These are phyloP conservation scores for Mechanitis mazaeus DNA, from an alignment of 2,888 invertebrate genomes.

Conservation along the genomic window DNA sequence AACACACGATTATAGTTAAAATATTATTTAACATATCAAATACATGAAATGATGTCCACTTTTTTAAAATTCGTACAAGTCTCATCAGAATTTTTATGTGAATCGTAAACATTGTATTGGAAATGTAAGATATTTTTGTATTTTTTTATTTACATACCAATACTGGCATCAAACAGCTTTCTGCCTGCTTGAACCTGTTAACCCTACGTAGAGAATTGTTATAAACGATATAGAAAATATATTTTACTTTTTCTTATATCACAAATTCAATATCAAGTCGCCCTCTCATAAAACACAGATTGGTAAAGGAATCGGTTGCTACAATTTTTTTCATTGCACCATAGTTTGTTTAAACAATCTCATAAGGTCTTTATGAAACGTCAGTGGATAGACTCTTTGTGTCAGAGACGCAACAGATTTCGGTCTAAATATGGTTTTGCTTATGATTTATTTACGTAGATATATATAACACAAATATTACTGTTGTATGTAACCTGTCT, in stretches of 20 bases:
- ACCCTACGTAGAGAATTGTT: slow-evolving; percentile 20
- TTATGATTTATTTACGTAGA: too few species aligned
- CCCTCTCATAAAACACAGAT: slow-evolving; percentile 37
- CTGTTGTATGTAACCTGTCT: too few species aligned
- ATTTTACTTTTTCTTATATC: slow-evolving; percentile 24
- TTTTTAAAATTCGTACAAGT: too few species aligned
- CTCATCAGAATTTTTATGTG: background rate
- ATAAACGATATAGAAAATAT: slow-evolving; percentile 19
- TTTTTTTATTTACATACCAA: slow-evolving; percentile 31
- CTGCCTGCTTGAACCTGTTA: slow-evolving; percentile 25
- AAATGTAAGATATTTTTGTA: slow-evolving; percentile 26
- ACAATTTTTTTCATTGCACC: slow-evolving; percentile 33
- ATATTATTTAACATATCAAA: too few species aligned
- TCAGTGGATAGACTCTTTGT: background rate
- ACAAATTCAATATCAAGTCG: slow-evolving; percentile 33
- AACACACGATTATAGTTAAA: too few species aligned
- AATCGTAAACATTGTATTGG: slow-evolving; percentile 19
- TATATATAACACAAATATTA: too few species aligned
- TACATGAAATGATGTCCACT: too few species aligned
- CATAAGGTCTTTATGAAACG: background rate
- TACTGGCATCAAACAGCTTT: slow-evolving; percentile 29
- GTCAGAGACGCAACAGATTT: background rate
- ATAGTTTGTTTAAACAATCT: slow-evolving; percentile 4
- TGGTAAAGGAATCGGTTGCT: slow-evolving; percentile 30
- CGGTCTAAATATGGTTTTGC: too few species aligned